A percentile compares a stretch with the other conserved stretches of the same genome.
These are phyloP conservation scores for Drosophila seguyi DNA, from an alignment of 1,140 invertebrate genomes.

Conservation along the genomic window DNA sequence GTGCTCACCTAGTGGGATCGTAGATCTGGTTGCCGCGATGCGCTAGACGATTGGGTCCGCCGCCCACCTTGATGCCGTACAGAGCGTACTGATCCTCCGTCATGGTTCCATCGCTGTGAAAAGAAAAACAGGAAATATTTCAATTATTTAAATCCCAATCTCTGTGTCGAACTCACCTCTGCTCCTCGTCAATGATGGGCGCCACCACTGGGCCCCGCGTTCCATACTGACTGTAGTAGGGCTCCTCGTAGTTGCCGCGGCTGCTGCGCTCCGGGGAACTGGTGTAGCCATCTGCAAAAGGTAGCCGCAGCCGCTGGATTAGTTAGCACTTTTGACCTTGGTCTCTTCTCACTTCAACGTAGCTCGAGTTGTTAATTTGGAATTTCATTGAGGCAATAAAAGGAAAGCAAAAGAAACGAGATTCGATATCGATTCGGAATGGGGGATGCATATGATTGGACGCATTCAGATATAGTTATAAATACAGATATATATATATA, in stretches of 20 bases:
- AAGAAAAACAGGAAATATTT: not conserved
- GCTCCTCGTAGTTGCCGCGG: slow-evolving; percentile 91
- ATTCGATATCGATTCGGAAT: slow-evolving; percentile 5
- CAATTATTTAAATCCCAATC: slow-evolving; percentile 39
- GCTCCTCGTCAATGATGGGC: slow-evolving; percentile 96
- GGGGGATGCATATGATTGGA: slow-evolving; percentile 26
- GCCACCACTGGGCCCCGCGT: slow-evolving; percentile 91
- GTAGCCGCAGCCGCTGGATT: not conserved
- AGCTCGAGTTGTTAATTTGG: not conserved
- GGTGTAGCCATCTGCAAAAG: slow-evolving; percentile 90
- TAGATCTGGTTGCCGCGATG: slow-evolving; percentile 83
- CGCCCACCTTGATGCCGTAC: slow-evolving; percentile 90
- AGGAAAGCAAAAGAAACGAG: slow-evolving; percentile 1
- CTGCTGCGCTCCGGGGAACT: slow-evolving; percentile 93
- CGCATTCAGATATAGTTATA: slow-evolving; percentile 3
- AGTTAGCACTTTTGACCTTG: not conserved
- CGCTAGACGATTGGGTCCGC: slow-evolving; percentile 85
- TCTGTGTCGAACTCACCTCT: slow-evolving; percentile 87
- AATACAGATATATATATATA: not conserved
- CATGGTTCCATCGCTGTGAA: slow-evolving; percentile 89
- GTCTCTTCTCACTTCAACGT: not conserved
- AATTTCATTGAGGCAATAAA: slow-evolving; percentile 15
- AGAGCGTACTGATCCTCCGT: slow-evolving; percentile 92
- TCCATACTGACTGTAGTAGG: slow-evolving; percentile 93
- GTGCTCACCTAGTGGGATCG: slow-evolving; percentile 81